Evolutionary conservation across 2,888 invertebrate species (phyloP), one percentile per base, ranked within the genome.

Genomic region (Andrena hattorfiana): DNA sequence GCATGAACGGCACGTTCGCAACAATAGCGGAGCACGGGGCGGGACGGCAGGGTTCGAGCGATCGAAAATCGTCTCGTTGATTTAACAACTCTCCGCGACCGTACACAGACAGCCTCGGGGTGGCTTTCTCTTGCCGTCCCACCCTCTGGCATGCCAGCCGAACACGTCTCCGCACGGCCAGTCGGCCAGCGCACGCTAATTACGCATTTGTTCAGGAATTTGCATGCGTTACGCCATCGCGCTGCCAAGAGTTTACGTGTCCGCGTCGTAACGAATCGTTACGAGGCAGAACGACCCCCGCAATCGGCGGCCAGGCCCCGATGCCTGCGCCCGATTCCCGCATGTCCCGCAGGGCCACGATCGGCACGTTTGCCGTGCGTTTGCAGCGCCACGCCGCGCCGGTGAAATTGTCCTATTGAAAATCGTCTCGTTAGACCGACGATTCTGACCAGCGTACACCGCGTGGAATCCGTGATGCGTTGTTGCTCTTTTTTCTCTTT

Each of bases 171-270:
- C 72, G 35, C 56, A 10, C 56, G 56, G 56, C 20, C 54, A 1
- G 8, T 13, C 67, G 75, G 5, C 66, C 54, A 42, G 87, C 81
- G 81, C 86, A 87, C 90, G 88, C 90, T 91, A 92, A 92, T 92
- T 91, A 91, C 90, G 91, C 91, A 91, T 92, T 92, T 92, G 92
- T 92, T 86, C 89, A 83, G 85, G 84, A 89, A 92, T 92, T 91
- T 91, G 91, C 91, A 92, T 91, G 89, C 91, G 90, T 87, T 89
- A 91, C 89, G 83, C 86, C 84, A 81, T 83, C 84, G 48, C 73
- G 74, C n/a, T 30, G 62, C 60, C 71, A 81, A 64, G 87, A 82
- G 87, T 88, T 88, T 88, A 80, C 83, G 84, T 81, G 83, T 62
- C 60, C 67, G 74, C 69, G 81, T 75, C 80, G 85, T 87, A 89